A percentile compares a stretch with the other conserved stretches of the same genome.
phyloP scores from a whole-genome alignment of 2,113 vertebrate genomes.

The Macrotis lagotis region DNA sequence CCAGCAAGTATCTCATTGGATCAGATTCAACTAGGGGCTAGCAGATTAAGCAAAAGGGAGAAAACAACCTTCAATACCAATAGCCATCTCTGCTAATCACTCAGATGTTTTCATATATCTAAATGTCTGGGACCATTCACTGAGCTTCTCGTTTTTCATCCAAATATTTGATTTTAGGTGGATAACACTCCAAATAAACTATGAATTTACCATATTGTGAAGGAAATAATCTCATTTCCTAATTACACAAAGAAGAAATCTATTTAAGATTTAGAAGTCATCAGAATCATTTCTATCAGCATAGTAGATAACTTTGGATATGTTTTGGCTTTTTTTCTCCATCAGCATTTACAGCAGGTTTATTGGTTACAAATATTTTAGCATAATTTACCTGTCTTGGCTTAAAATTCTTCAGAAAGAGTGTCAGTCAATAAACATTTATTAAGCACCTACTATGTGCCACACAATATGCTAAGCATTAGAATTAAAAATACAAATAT shows the following conservation, averaged over 20 bases:
- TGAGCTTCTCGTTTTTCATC: constrained; percentile 17
- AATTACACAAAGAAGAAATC: neutral
- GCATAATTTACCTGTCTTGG: neutral
- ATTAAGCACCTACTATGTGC: neutral
- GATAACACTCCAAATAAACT: neutral
- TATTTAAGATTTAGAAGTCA: neutral
- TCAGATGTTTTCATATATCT: neutral
- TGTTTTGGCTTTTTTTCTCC: neutral
- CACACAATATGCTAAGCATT: neutral
- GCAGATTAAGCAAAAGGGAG: neutral
- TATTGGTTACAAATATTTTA: constrained; percentile 3
- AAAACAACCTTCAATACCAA: neutral
- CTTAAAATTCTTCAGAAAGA: neutral
- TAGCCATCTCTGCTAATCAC: neutral
- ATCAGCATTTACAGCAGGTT: neutral
- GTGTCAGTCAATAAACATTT: neutral
- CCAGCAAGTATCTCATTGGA: neutral
- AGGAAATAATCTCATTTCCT: neutral
- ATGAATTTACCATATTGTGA: neutral
- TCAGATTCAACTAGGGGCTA: neutral
- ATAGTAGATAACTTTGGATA: neutral
- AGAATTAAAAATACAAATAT: neutral
- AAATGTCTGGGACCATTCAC: neutral
- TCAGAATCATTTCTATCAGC: neutral
- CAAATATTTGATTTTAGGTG: neutral